Conservation (phyloP, 2,113 vertebrate species). For the Plestiodon gilberti region DNA sequence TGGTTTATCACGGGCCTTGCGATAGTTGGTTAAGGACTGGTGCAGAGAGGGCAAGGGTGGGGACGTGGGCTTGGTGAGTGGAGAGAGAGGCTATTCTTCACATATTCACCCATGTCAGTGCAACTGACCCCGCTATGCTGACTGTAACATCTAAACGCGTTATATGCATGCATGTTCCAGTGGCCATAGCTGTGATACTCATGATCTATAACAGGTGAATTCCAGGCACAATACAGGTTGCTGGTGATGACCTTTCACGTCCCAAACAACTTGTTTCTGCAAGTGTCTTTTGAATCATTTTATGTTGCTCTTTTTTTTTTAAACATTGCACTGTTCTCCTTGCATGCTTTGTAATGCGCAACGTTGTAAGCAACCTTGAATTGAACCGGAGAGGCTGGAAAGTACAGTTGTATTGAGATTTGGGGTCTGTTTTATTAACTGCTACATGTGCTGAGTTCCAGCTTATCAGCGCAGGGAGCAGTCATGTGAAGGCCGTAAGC, state of each 20-base stretch:
- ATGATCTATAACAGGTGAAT: no score
- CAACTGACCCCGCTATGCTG: neutral
- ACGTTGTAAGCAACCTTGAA: no score
- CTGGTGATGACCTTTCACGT: no score
- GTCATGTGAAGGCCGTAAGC: neutral
- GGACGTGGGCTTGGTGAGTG: neutral
- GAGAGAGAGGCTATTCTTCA: neutral
- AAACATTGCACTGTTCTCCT: no score
- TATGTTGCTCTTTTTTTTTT: no score
- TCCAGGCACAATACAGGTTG: no score
- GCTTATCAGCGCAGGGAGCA: neutral
- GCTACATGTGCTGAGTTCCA: neutral
- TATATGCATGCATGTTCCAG: neutral
- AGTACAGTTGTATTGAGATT: no score
- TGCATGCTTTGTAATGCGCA: no score
- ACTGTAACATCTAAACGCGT: neutral
- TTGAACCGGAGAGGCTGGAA: no score
- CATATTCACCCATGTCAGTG: neutral
- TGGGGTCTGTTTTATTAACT: neutral
- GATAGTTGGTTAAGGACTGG: neutral
- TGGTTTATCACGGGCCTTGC: neutral
- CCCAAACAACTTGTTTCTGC: no score
- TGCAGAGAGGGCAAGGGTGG: neutral
- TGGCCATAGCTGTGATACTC: neutral
- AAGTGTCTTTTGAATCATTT: no score